Evolutionary conservation across 1,140 invertebrate genomes (phyloP).

Genomic region (Cotesia vestalis): DNA sequence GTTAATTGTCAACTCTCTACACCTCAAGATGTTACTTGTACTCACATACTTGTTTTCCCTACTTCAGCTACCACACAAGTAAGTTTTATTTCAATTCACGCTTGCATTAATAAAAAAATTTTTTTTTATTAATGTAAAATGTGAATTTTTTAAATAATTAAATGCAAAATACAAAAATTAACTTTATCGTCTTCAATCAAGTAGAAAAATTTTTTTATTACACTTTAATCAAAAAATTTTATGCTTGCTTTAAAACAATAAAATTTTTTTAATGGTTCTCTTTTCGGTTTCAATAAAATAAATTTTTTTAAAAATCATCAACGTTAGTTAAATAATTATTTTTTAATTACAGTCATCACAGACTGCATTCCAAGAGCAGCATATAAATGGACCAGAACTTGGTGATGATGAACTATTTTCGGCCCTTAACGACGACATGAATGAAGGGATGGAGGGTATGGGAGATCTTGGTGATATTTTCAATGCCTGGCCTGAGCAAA

Average conservation of each 20-base stretch:
- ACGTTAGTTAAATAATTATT: conserved; percentile 31
- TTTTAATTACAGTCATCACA: conserved; percentile 77
- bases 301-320: too few relatives aligned
- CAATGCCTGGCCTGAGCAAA: conserved; percentile 73
- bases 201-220: not conserved
- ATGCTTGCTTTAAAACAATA: not conserved
- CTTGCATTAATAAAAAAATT: not conserved
- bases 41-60: conserved; percentile 98
- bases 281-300: too few relatives aligned
- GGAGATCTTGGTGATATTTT: conserved; percentile 79
- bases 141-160: too few relatives aligned
- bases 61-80: conserved; percentile 96
- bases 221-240: not conserved
- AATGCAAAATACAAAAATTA: too few relatives aligned
- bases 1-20: conserved; percentile 87
- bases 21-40: conserved; percentile 93
- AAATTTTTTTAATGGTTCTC: not conserved
- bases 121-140: too few relatives aligned
- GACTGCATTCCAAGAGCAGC: conserved; percentile 84
- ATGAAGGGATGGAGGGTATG: conserved; percentile 77
- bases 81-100: conserved; percentile 42
- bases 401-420: conserved; percentile 81
- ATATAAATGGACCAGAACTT: conserved; percentile 78
- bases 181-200: not conserved
- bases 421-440: conserved; percentile 76